These are phyloP conservation scores for Solen grandis DNA, from an alignment of 1,140 invertebrate species.

Conservation along the genomic window DNA sequence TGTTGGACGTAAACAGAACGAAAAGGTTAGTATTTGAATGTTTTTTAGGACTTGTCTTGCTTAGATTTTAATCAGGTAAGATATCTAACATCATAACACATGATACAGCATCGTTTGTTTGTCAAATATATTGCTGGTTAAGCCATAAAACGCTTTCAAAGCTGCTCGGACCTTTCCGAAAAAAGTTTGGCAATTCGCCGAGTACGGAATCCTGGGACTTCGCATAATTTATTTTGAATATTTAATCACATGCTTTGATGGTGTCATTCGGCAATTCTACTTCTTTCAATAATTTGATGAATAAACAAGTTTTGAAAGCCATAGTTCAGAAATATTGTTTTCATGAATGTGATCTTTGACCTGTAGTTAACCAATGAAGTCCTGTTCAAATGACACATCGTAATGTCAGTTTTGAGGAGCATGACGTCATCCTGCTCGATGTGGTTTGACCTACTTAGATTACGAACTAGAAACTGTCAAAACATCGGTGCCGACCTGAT, in stretches of 20 bases:
- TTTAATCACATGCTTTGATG: conserved; percentile 11
- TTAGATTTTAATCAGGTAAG: not conserved
- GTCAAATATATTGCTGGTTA: not conserved
- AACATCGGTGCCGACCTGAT: too few species aligned
- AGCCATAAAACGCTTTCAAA: not conserved
- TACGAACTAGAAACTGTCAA: too few species aligned
- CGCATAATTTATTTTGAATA: conserved; percentile 53
- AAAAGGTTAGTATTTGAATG: conserved; percentile 34
- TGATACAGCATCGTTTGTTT: not conserved
- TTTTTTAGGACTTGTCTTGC: conserved; percentile 9
- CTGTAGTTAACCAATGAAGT: conserved; percentile 5
- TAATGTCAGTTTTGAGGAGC: conserved; percentile 36
- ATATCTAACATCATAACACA: not conserved
- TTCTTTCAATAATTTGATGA: too few species aligned
- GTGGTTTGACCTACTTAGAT: too few species aligned
- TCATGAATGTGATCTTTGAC: not conserved
- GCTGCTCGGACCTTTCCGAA: conserved; percentile 8
- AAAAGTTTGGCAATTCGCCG: conserved; percentile 40
- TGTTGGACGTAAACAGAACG: conserved; percentile 58
- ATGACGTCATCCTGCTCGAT: not conserved
- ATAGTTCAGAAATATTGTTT: not conserved
- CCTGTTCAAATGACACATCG: conserved; percentile 13
- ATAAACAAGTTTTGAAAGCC: not conserved
- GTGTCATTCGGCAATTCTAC: too few species aligned
- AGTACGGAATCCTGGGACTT: conserved; percentile 23